These are phyloP conservation scores for Xenopus laevis DNA, from an alignment of 2,113 vertebrate species.

Conservation along the genomic window DNA sequence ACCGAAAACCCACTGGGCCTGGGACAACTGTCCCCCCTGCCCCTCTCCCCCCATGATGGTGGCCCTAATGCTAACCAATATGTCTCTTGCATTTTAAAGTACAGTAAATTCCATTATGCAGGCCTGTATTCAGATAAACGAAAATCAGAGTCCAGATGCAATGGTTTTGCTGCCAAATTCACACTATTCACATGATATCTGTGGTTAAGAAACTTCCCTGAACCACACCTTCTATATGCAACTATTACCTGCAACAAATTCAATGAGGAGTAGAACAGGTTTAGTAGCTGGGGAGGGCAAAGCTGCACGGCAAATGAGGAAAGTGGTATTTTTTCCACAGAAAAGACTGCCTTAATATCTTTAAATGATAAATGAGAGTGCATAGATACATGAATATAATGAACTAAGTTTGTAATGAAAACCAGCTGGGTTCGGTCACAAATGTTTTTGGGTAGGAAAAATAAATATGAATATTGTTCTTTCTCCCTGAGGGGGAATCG, in stretches of 20 bases:
- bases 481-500: conserved; percentile 45
- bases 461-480: conserved; percentile 47
- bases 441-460: conserved; percentile 46
- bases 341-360: conserved; percentile 42
- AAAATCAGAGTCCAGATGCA: too few species aligned
- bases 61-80: too few species aligned
- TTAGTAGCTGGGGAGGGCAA: conserved; percentile 33
- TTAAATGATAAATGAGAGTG: conserved; percentile 41
- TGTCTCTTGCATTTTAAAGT: too few species aligned
- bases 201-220: neutral
- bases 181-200: too few species aligned
- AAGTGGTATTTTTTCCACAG: conserved; percentile 27
- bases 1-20: too few species aligned
- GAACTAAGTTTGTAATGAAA: conserved; percentile 43
- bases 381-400: conserved; percentile 43
- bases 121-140: too few species aligned
- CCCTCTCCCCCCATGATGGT: too few species aligned
- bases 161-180: too few species aligned
- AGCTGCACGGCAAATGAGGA: conserved; percentile 27
- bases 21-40: too few species aligned
- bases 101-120: too few species aligned
- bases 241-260: conserved; percentile 26
- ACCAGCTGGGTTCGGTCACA: conserved; percentile 46
- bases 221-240: neutral
- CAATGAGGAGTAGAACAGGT: conserved; percentile 35